phyloP scores from a whole-genome alignment of 2,888 invertebrate genomes.

The Campoplex nolae region DNA sequence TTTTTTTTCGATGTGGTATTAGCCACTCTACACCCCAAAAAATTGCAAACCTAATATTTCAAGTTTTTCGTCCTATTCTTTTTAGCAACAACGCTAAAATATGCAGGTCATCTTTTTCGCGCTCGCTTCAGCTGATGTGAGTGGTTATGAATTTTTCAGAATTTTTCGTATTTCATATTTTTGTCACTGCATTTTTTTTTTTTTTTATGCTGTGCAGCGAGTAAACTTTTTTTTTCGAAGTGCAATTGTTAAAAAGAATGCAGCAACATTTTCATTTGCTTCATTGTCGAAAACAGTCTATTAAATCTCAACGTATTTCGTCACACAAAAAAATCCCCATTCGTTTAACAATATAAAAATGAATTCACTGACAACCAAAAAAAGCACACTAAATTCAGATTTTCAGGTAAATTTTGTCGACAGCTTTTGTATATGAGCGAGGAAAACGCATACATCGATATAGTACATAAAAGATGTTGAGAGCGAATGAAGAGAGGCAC shows the following conservation, averaged over 20 bases:
- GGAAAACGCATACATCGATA: conserved; percentile 4
- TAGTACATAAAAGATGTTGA: conserved; percentile 1
- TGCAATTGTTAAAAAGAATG: not conserved
- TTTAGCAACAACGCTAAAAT: not conserved
- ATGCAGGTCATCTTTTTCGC: not conserved
- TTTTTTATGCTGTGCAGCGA: not conserved
- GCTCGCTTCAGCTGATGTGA: not conserved
- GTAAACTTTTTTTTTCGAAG: not conserved
- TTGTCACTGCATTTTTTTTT: not conserved
- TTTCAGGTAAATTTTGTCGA: not conserved
- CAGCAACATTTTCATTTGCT: not conserved
- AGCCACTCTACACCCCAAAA: conserved; percentile 1
- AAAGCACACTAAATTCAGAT: not conserved
- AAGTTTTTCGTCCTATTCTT: not conserved
- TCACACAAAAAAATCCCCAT: not conserved
- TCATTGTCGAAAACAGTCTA: not conserved
- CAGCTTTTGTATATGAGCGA: not conserved
- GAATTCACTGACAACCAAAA: not conserved
- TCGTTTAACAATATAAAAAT: not conserved
- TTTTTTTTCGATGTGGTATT: conserved; percentile 44
- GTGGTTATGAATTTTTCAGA: not conserved
- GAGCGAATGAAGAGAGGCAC: not conserved
- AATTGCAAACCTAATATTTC: not conserved
- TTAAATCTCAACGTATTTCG: not conserved
- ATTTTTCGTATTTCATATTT: not conserved